Percentiles rank a stretch among this genome's conserved stretches.
Evolutionary conservation across 2,888 invertebrate genomes (phyloP).

Genomic region (Escarpia spicata): DNA sequence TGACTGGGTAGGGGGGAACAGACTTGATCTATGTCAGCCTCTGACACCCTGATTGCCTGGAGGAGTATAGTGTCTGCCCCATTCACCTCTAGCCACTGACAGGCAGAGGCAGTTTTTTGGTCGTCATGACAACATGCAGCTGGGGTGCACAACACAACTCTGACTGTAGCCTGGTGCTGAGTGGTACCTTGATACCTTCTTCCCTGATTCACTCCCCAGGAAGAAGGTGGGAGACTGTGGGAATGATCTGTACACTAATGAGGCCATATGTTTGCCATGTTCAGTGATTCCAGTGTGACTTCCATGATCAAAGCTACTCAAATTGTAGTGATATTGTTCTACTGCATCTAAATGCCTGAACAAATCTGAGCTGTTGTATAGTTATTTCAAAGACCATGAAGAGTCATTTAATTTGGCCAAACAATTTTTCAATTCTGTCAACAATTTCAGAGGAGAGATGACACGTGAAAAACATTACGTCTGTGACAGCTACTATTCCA

Average conservation of each 20-base stretch:
- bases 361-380: no score
- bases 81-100: neutral
- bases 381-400: no score
- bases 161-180: neutral
- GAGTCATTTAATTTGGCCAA: no score
- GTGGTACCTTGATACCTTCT: neutral
- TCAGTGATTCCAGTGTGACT: no score
- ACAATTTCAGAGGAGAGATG: no score
- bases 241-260: neutral
- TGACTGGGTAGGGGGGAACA: neutral
- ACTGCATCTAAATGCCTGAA: no score
- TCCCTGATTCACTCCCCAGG: neutral
- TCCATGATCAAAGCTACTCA: no score
- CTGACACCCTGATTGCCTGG: constrained; percentile 3
- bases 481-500: no score
- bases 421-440: no score
- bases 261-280: no score
- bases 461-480: no score
- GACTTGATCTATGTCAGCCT: neutral
- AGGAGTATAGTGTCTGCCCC: neutral
- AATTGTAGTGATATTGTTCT: no score
- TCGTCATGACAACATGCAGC: neutral
- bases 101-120: neutral
- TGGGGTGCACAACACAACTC: neutral
- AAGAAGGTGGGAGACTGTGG: neutral